Conservation (phyloP, 92 coral and sea anemone genomes). For the Hydrozoanthus gracilis region DNA sequence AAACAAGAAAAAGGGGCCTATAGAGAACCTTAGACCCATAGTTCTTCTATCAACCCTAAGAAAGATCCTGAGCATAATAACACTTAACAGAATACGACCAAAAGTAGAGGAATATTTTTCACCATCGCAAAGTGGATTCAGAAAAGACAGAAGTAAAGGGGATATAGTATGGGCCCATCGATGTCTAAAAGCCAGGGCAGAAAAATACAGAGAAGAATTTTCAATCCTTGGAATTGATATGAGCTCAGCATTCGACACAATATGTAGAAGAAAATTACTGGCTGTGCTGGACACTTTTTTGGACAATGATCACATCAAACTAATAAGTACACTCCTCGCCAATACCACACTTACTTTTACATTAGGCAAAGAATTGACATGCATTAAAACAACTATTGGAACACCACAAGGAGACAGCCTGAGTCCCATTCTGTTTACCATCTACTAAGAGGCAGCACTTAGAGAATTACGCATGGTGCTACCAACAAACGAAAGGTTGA, state of each 20-base stretch:
- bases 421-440: not conserved
- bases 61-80: not conserved
- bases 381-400: not conserved
- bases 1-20: not conserved
- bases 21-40: not conserved
- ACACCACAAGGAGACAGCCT: constrained; percentile 5
- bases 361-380: not conserved
- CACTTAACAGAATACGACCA: not conserved
- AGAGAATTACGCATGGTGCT: not conserved
- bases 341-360: not conserved
- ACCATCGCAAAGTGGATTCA: not conserved
- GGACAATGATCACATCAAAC: not conserved
- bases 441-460: not conserved
- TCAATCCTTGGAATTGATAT: not conserved
- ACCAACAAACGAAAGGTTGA: not conserved
- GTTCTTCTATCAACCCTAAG: not conserved
- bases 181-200: not conserved
- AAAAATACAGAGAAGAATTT: not conserved
- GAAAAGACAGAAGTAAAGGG: not conserved
- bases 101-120: not conserved
- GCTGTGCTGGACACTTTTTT: not conserved
- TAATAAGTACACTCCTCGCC: not conserved
- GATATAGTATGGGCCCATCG: not conserved
- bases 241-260: not conserved
- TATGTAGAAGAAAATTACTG: not conserved